phyloP scores from a whole-genome alignment of 2,888 invertebrate genomes.

The Scaptodrosophila latifasciaeformis region DNA sequence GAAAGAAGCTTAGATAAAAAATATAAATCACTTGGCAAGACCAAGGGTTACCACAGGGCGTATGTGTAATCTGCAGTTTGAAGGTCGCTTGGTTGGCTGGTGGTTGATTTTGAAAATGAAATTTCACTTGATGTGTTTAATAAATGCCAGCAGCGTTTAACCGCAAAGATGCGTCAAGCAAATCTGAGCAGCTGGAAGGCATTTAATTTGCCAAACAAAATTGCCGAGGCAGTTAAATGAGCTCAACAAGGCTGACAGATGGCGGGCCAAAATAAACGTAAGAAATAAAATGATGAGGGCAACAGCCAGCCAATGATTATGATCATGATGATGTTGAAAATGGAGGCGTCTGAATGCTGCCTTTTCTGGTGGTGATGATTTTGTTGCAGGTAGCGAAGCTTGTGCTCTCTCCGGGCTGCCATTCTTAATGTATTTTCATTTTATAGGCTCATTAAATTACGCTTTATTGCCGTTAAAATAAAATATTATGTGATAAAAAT shows the following conservation, averaged over 20 bases:
- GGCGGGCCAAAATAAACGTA: too few species aligned
- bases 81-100: too few species aligned
- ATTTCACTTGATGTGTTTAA: constrained; percentile 31
- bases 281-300: background rate
- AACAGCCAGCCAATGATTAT: constrained; percentile 9
- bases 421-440: constrained; percentile 63
- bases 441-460: constrained; percentile 71
- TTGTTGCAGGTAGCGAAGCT: constrained; percentile 33
- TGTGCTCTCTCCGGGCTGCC: too few species aligned
- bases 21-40: background rate
- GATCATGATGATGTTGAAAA: constrained; percentile 12
- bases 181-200: constrained; percentile 39
- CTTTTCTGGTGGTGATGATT: background rate
- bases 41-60: constrained; percentile 29
- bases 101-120: constrained; percentile 16
- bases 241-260: constrained; percentile 57
- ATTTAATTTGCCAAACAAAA: constrained; percentile 39
- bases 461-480: constrained; percentile 70
- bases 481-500: constrained; percentile 70
- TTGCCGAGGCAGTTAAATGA: constrained; percentile 33
- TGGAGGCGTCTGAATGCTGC: constrained; percentile 1
- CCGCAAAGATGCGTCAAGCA: constrained; percentile 9
- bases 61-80: constrained; percentile 49
- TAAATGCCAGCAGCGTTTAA: constrained; percentile 43
- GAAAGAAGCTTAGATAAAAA: background rate